These are phyloP conservation scores for Ctenomys sociabilis DNA, from an alignment of 2,113 vertebrate genomes.

Conservation along the genomic window DNA sequence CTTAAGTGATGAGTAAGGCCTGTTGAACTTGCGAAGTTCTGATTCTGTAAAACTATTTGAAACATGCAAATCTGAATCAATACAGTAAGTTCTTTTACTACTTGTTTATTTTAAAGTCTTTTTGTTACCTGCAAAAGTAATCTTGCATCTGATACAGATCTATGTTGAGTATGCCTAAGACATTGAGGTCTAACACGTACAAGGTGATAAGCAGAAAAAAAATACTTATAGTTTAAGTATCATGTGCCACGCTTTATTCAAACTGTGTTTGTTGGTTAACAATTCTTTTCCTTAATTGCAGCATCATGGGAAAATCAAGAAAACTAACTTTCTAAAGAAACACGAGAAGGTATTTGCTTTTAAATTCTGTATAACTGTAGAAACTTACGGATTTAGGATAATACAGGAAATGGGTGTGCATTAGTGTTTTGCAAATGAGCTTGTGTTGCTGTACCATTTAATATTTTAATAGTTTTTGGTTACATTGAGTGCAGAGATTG, in stretches of 20 bases:
- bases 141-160: neutral
- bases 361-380: slow-evolving; percentile 41
- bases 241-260: slow-evolving; percentile 8
- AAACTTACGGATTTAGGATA: slow-evolving; percentile 43
- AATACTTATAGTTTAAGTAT: neutral
- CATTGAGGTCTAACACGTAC: neutral
- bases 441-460: neutral
- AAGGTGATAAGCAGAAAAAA: slow-evolving; percentile 28
- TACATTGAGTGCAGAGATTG: neutral
- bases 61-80: slow-evolving; percentile 14
- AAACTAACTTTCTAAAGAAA: slow-evolving; percentile 95
- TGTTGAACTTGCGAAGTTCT: slow-evolving; percentile 42
- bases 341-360: slow-evolving; percentile 92
- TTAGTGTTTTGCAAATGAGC: slow-evolving; percentile 15
- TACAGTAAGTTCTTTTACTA: slow-evolving; percentile 28
- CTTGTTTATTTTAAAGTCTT: slow-evolving; percentile 48
- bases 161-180: slow-evolving; percentile 40
- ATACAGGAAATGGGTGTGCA: neutral
- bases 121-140: slow-evolving; percentile 3
- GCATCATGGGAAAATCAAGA: slow-evolving; percentile 97
- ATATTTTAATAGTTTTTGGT: slow-evolving; percentile 22
- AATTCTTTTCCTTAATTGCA: slow-evolving; percentile 80
- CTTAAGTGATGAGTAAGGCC: neutral
- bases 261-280: slow-evolving; percentile 27
- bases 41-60: slow-evolving; percentile 37